Evolutionary conservation across 2,888 invertebrate genomes (phyloP).

Genomic region (Caenorhabditis becei): DNA sequence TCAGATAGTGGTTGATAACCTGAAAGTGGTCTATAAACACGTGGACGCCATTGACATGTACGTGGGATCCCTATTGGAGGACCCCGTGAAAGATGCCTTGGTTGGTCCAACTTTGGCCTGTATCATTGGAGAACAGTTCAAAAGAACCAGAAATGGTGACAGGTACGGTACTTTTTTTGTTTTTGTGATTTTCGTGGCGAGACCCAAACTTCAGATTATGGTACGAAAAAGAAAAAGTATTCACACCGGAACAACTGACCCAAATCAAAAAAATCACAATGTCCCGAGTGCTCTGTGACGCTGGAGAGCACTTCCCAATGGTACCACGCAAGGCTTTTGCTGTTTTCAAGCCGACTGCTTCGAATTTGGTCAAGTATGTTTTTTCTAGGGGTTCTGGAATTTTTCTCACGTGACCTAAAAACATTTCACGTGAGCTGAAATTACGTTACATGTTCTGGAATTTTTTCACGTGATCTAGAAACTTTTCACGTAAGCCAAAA

Average conservation of each 20-base stretch:
- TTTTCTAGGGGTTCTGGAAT: background rate
- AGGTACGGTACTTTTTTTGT: conserved; percentile 53
- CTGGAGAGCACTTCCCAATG: conserved; percentile 70
- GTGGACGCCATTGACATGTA: conserved; percentile 83
- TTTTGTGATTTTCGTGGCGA: no score
- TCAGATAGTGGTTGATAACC: conserved; percentile 87
- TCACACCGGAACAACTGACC: conserved; percentile 90
- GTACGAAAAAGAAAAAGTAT: conserved; percentile 93
- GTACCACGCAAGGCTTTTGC: conserved; percentile 77
- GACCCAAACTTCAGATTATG: conserved; percentile 88
- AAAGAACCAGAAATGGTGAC: conserved; percentile 83
- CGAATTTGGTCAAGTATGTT: conserved; percentile 46
- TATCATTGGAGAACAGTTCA: conserved; percentile 84
- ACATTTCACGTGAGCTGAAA: no score
- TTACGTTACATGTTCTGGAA: no score
- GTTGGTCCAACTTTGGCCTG: conserved; percentile 84
- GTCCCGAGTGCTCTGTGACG: conserved; percentile 82
- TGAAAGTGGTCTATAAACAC: conserved; percentile 87
- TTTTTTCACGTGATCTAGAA: background rate
- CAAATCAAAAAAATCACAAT: conserved; percentile 90
- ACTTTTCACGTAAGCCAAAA: no score
- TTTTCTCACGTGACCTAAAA: no score
- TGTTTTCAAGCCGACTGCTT: conserved; percentile 66
- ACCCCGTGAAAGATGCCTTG: conserved; percentile 83
- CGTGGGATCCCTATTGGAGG: conserved; percentile 83